Base-by-base conservation (phyloP, 2,888 invertebrate species). In the Caenorhabditis drosophilae region DNA sequence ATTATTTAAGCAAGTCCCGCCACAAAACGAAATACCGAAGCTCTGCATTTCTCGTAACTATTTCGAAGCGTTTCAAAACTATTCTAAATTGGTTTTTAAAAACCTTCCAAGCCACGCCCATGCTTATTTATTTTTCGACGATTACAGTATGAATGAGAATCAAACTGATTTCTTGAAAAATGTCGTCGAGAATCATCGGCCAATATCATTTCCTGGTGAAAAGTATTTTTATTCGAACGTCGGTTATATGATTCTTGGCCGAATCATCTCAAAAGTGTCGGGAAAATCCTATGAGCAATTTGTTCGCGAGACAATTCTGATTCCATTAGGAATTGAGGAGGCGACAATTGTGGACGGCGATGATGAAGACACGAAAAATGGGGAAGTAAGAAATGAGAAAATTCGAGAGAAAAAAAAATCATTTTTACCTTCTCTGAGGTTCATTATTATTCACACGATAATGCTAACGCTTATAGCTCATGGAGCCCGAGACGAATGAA, bases 371-470 rank as follows among this genome's bases (percentile, higher is more conserved):
- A n/a, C n/a, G n/a, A n/a, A n/a, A n/a, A n/a, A n/a, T n/a, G n/a
- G n/a, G n/a, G n/a, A n/a, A n/a, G n/a, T n/a, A n/a, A n/a, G n/a
- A n/a, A n/a, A n/a, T n/a, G n/a, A n/a, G n/a, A n/a, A n/a, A n/a
- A n/a, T n/a, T n/a, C n/a, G n/a, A n/a, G n/a, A n/a, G n/a, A n/a
- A n/a, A n/a, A n/a, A n/a, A n/a, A n/a, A n/a, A n/a, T n/a, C n/a
- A n/a, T n/a, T n/a, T n/a, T n/a, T n/a, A n/a, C n/a, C n/a, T n/a
- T n/a, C n/a, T n/a, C n/a, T n/a, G n/a, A 74, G 74, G 74, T 67
- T 1, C 55, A 61, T 22, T 77, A 77, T 42, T 77, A 77, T 48
- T 77, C 77, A 2, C 75, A 75, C 26, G 77, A 75, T 53, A 77
- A 77, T 48, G 77, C 77, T 9, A 75, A 73, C 45, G 72, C 75